Base-by-base conservation (phyloP, 2,113 vertebrate species). In the Chaenocephalus aceratus region DNA sequence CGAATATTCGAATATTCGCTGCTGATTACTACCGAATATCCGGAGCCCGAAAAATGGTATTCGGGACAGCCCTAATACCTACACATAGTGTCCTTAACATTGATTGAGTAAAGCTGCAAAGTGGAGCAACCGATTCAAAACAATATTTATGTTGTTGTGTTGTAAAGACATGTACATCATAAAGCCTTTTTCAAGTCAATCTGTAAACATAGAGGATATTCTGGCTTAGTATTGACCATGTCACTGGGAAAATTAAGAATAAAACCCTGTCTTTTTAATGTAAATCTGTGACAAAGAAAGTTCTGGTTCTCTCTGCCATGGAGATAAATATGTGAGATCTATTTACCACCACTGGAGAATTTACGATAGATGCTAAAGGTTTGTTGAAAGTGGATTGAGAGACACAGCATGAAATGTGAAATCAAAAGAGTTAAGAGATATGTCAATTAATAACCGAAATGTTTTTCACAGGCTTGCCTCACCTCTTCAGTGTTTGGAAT, bases 401-500 rank as follows among this genome's bases (percentile, higher is more conserved):
- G 60, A n/a, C 65, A 3, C 74, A 30, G 14, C 7, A 57, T 41
- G 15, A 61, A 61, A 65, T 26, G 7, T 41, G 14, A 30, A 69
- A 72, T 26, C 58, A 14, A 64, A 64, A 21, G 30, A 46, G 34
- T 26, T 12, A 74, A 34, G 15, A 75, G 34, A 30, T 52, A 3
- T 7, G 18, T 59, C 30, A 81, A 79, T 21, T 23, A 15, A 56
- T 73, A 64, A 30, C 34, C 7, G 10, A 63, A 83, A 61, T 21
- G 15, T 12, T 45, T 66, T 65, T 66, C 54, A 67, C 41, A 36
- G 14, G 10, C 34, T 75, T 75, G 41, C 56, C 21, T 64, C 66
- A 65, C 53, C 57, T 9, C 45, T 14, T 73, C 5, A 36, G 2
- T 62, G n/a, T 81, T 64, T 8, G 26, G 59, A 71, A 83, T 65